Base-by-base conservation (phyloP, 2,888 invertebrate species). In the Anaspis maculata region DNA sequence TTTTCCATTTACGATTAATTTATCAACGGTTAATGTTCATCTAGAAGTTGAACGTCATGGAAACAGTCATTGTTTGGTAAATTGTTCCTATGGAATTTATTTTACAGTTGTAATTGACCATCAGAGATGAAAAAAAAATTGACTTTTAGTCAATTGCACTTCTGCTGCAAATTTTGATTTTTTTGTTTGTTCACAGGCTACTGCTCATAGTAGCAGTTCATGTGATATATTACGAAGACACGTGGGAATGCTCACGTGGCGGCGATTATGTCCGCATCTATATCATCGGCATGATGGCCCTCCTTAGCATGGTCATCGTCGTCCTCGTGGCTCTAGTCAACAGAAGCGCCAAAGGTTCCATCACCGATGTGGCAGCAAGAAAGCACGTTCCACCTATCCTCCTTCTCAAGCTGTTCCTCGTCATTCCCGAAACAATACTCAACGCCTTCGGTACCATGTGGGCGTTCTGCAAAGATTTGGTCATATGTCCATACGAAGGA, bases 361-460 rank as follows among this genome's bases (percentile, higher is more conserved):
- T 90, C 49, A 79, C 82, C 39, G 82, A 87, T 47, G 74, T 78
- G 14, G 72, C 76, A 32, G 75, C 79, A 3, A 70, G 90, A 46
- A 73, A 74, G 51, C 70, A 74, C 50, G 83, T 90, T 7, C 74
- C 83, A 4, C 77, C 79, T 15, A 67, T 87, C 29, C 66, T 88
- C 13, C 76, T 84, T 46, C 55, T 81, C 50, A 84, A 84, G 62
- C 71, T 88, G 44, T 68, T 81, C 40, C 64, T 90, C 37, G 76
- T 86, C 46, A 52, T 88, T 14, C 83, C 85, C 7, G 90, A 91
- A 66, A 71, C 84, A 11, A 74, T 73, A 3, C 77, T 88, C 69
- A 88, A 88, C 53, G 72, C 83, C 33, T 71, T 88, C 64, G 87
- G 88, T 4, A 84, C 87, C 3, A 73, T 85, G 64, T 87, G 87